Percentiles rank a stretch among this genome's conserved stretches.
phyloP scores from a whole-genome alignment of 2,888 invertebrate species.

The Zaprionus lineosus region DNA sequence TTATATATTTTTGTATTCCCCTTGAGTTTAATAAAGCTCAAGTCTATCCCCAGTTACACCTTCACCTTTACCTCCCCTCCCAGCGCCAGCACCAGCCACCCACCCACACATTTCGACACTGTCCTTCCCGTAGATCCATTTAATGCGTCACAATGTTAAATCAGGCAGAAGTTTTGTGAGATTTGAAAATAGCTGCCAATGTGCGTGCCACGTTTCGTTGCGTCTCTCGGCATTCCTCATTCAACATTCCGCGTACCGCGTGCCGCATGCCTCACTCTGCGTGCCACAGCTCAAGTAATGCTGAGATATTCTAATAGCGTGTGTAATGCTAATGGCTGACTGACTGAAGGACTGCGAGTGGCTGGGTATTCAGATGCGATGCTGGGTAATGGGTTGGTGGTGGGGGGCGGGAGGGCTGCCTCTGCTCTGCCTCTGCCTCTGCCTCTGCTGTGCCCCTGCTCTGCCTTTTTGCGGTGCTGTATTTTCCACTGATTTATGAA shows the following conservation, averaged over 20 bases:
- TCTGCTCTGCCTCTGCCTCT: not conserved
- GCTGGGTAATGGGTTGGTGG: not conserved
- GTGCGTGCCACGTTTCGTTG: conserved; percentile 43
- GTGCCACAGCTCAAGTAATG: conserved; percentile 54
- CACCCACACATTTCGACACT: too few species aligned
- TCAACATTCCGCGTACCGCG: conserved; percentile 10
- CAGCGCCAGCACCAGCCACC: too few species aligned
- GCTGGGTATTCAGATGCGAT: too few species aligned
- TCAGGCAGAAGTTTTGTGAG: conserved; percentile 70
- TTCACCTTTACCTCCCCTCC: too few species aligned
- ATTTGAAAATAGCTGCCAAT: conserved; percentile 64
- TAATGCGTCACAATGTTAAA: conserved; percentile 60
- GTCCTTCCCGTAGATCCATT: conserved; percentile 28
- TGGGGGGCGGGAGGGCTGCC: not conserved
- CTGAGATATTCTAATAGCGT: conserved; percentile 74
- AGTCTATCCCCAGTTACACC: too few species aligned
- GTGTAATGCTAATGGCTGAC: conserved; percentile 73
- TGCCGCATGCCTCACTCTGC: conserved; percentile 28
- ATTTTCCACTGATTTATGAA: conserved; percentile 66
- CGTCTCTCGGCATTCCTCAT: not conserved
- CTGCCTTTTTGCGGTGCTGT: conserved; percentile 30
- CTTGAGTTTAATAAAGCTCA: too few species aligned
- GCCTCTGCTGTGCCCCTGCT: not conserved
- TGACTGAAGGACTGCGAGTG: conserved; percentile 9
- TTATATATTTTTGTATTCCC: too few species aligned